These are phyloP conservation scores for Echeneis naucrates DNA, from an alignment of 2,797 vertebrate genomes.

Conservation along the genomic window DNA sequence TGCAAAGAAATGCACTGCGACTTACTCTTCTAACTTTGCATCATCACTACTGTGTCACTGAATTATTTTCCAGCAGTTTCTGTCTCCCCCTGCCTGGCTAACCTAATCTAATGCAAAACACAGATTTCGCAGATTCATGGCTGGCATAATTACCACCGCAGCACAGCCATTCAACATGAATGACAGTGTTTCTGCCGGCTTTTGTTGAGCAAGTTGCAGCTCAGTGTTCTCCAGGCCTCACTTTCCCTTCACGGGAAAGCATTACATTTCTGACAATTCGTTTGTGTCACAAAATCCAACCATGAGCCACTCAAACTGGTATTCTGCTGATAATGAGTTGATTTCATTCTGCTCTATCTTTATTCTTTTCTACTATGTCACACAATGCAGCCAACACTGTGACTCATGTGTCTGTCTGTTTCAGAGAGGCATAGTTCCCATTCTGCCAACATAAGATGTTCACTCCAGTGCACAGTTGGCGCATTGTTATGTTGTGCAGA, in stretches of 20 bases:
- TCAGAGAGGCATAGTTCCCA: too few species aligned
- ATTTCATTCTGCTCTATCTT: neutral
- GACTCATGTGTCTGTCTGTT: too few species aligned
- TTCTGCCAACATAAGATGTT: too few species aligned
- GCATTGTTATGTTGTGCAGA: too few species aligned
- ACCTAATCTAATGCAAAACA: conserved; percentile 51
- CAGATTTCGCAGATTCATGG: neutral
- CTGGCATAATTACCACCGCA: neutral
- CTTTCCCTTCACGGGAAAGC: conserved; percentile 2
- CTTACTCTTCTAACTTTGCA: conserved; percentile 45
- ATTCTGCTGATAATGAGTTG: neutral
- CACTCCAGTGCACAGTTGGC: too few species aligned
- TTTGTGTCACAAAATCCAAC: neutral
- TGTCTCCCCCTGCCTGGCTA: conserved; percentile 16
- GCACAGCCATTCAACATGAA: neutral
- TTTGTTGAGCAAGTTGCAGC: conserved; percentile 1
- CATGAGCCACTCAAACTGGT: neutral
- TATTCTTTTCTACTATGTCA: too few species aligned
- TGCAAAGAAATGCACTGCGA: conserved; percentile 52
- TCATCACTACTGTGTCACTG: conserved; percentile 49
- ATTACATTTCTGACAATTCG: conserved; percentile 4
- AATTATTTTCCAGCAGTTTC: conserved; percentile 32
- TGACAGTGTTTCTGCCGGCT: neutral
- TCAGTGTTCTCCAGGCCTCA: neutral
- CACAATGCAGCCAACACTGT: too few species aligned